Conservation (phyloP, 1,140 invertebrate genomes). For the Ceratina japonica region DNA sequence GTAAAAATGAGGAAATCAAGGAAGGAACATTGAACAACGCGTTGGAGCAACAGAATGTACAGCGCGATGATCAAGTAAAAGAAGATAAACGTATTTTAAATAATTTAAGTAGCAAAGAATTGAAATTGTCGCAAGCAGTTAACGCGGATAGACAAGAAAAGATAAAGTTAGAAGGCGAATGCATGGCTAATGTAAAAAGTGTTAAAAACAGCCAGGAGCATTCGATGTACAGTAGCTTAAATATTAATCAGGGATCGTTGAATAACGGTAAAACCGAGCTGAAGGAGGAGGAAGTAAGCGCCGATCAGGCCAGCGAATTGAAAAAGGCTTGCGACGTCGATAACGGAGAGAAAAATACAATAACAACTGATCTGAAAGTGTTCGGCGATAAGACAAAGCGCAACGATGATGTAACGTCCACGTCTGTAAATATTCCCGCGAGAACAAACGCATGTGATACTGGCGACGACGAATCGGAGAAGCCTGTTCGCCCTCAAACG, state of each 20-base stretch:
- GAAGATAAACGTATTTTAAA: slow-evolving; percentile 18
- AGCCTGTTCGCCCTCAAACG: slow-evolving; percentile 73
- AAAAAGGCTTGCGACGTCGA: not conserved
- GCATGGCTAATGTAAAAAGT: slow-evolving; percentile 51
- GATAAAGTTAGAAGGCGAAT: slow-evolving; percentile 12
- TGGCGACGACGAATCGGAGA: slow-evolving; percentile 65
- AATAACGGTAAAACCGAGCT: not conserved
- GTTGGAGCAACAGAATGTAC: slow-evolving; percentile 2
- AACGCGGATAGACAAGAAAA: slow-evolving; percentile 1
- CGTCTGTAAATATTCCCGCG: slow-evolving; percentile 41
- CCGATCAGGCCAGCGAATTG: slow-evolving; percentile 4
- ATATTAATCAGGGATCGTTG: slow-evolving; percentile 17
- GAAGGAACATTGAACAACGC: slow-evolving; percentile 15
- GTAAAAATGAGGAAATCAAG: slow-evolving; percentile 55
- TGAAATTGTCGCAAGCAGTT: not conserved
- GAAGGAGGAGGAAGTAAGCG: slow-evolving; percentile 18
- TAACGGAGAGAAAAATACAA: slow-evolving; percentile 18
- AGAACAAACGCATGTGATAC: slow-evolving; percentile 49
- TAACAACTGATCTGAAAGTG: not conserved
- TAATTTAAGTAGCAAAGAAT: slow-evolving; percentile 11
- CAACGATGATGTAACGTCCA: slow-evolving; percentile 29
- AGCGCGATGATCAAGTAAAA: slow-evolving; percentile 17
- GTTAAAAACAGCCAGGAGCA: slow-evolving; percentile 14
- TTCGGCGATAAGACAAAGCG: not conserved
- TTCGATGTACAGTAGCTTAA: slow-evolving; percentile 14